phyloP scores from a whole-genome alignment of 1,140 invertebrate species.

The Dendroctonus valens region DNA sequence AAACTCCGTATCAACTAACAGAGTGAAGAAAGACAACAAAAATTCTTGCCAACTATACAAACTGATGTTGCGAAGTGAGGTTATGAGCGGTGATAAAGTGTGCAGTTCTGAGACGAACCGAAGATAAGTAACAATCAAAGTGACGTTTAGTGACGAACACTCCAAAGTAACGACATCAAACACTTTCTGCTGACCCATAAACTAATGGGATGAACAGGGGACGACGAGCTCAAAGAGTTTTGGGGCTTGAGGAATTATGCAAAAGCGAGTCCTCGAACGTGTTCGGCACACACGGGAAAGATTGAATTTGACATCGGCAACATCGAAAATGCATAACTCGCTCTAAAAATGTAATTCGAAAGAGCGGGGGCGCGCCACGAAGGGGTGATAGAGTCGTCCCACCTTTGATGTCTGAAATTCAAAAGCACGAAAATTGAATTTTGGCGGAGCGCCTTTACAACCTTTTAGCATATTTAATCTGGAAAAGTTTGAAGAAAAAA shows the following conservation, averaged over 20 bases:
- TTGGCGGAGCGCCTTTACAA: constrained; percentile 41
- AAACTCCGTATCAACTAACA: too few species aligned
- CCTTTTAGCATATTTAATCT: constrained; percentile 46
- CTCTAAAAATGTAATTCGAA: constrained; percentile 39
- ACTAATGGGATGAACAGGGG: too few species aligned
- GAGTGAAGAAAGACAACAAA: too few species aligned
- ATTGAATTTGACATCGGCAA: constrained; percentile 39
- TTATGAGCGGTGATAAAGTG: too few species aligned
- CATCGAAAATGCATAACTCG: constrained; percentile 41
- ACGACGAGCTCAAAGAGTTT: neutral
- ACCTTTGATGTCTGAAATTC: constrained; percentile 45
- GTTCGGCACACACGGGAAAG: constrained; percentile 28
- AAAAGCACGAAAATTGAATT: constrained; percentile 46
- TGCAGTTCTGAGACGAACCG: too few species aligned
- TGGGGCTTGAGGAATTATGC: neutral
- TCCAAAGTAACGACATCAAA: too few species aligned
- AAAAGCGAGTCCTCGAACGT: neutral
- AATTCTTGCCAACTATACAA: too few species aligned
- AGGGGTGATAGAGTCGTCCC: constrained; percentile 41
- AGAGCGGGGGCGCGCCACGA: constrained; percentile 20
- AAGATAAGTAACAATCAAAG: too few species aligned
- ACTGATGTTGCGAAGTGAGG: too few species aligned
- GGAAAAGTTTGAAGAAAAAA: constrained; percentile 42
- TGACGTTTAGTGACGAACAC: too few species aligned
- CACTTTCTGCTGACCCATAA: too few species aligned